phyloP scores from a whole-genome alignment of 1,140 invertebrate species.

The Coenobita brevimanus region DNA sequence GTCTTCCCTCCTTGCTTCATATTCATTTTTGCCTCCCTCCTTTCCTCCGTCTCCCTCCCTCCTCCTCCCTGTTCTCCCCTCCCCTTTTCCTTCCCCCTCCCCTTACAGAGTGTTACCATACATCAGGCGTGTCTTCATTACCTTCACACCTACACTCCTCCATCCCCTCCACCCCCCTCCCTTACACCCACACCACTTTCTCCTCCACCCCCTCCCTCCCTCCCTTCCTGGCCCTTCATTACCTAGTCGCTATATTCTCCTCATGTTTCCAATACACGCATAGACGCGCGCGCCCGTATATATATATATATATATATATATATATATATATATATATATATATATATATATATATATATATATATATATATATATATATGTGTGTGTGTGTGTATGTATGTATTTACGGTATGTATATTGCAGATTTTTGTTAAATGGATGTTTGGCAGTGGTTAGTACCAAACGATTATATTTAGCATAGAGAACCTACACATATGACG shows the following conservation, averaged over 20 bases:
- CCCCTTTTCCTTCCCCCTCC: background rate
- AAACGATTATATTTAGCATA: no score
- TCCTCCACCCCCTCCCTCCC: background rate
- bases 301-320: background rate
- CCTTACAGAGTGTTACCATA: background rate
- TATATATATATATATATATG: background rate
- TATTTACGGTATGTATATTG: no score
- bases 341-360: background rate
- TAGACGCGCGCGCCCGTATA: background rate
- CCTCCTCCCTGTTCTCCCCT: background rate
- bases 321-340: background rate
- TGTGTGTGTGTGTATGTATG: background rate
- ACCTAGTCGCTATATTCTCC: background rate
- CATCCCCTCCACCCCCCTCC: background rate
- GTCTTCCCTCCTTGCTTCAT: background rate
- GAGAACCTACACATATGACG: no score
- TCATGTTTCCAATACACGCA: background rate
- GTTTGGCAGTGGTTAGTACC: no score
- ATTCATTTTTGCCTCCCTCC: background rate
- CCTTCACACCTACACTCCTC: background rate
- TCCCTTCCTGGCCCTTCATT: background rate
- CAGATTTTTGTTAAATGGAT: no score
- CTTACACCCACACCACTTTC: background rate
- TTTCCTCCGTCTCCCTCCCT: background rate
- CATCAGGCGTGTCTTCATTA: background rate